Percentiles rank a stretch among this genome's conserved stretches.
phyloP scores from a whole-genome alignment of 1,140 invertebrate genomes.

The Nymphalis io region DNA sequence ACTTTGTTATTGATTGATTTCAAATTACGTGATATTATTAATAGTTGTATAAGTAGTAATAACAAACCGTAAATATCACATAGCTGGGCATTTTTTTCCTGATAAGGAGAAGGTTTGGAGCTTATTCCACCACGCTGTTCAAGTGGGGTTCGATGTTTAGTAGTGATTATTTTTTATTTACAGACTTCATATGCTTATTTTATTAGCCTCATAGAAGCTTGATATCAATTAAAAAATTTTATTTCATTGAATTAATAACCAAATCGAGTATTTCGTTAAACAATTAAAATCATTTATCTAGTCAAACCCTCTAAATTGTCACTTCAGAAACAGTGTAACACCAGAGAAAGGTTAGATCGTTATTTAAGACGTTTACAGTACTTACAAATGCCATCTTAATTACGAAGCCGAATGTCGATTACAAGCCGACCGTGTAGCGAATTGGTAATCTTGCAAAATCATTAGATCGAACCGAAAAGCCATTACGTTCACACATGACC shows the following conservation, averaged over 20 bases:
- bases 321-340: conserved; percentile 31
- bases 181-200: too few species aligned
- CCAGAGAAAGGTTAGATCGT: conserved; percentile 38
- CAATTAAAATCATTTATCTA: neutral
- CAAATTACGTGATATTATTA: too few species aligned
- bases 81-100: too few species aligned
- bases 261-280: neutral
- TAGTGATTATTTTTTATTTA: neutral
- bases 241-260: neutral
- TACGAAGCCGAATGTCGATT: conserved; percentile 32
- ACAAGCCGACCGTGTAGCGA: conserved; percentile 13
- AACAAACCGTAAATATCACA: too few species aligned
- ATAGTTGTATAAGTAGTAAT: too few species aligned
- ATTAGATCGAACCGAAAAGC: conserved; percentile 22
- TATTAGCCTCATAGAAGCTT: too few species aligned
- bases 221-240: too few species aligned
- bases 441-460: conserved; percentile 31
- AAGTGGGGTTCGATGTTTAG: too few species aligned
- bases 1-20: too few species aligned
- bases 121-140: too few species aligned
- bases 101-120: too few species aligned
- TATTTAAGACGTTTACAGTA: conserved; percentile 34
- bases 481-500: conserved; percentile 46
- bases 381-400: conserved; percentile 42
- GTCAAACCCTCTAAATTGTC: neutral